phyloP scores from a whole-genome alignment of 2,888 invertebrate species.

The Phortica okadai region DNA sequence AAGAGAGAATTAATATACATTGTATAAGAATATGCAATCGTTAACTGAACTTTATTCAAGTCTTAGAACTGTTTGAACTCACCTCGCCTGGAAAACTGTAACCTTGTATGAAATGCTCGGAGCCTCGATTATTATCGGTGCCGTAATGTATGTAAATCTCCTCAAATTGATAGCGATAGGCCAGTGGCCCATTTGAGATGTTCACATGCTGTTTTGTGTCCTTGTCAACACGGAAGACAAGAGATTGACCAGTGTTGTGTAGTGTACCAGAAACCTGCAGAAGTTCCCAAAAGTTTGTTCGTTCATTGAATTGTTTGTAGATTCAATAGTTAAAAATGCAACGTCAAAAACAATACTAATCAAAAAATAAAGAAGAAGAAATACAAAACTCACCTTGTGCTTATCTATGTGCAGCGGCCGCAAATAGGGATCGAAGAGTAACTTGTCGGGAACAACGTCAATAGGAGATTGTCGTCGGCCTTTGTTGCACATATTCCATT shows the following conservation, averaged over 20 bases:
- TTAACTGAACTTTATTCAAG: background rate
- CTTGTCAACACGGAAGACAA: conserved; percentile 93
- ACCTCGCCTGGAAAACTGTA: conserved; percentile 99
- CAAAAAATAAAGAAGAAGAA: background rate
- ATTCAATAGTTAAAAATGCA: background rate
- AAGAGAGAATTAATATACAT: background rate
- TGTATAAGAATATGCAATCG: background rate
- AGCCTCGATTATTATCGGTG: conserved; percentile 91
- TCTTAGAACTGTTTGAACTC: conserved; percentile 69
- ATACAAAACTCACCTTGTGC: conserved; percentile 84
- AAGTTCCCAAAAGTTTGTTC: conserved; percentile 22
- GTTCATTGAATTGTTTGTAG: background rate
- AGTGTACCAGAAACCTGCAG: conserved; percentile 90
- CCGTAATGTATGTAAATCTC: conserved; percentile 98
- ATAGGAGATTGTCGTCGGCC: conserved; percentile 98
- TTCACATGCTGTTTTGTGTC: conserved; percentile 94
- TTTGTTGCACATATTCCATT: conserved; percentile 98
- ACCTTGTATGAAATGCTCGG: conserved; percentile 96
- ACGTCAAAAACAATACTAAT: no score
- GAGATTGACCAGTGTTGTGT: conserved; percentile 95
- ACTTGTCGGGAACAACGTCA: conserved; percentile 95
- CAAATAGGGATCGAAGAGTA: conserved; percentile 96
- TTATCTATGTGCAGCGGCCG: conserved; percentile 94
- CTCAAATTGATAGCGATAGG: conserved; percentile 96
- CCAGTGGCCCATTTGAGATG: conserved; percentile 96